Evolutionary conservation across 2,888 invertebrate genomes (phyloP).

Genomic region (Notodonta ziczac): DNA sequence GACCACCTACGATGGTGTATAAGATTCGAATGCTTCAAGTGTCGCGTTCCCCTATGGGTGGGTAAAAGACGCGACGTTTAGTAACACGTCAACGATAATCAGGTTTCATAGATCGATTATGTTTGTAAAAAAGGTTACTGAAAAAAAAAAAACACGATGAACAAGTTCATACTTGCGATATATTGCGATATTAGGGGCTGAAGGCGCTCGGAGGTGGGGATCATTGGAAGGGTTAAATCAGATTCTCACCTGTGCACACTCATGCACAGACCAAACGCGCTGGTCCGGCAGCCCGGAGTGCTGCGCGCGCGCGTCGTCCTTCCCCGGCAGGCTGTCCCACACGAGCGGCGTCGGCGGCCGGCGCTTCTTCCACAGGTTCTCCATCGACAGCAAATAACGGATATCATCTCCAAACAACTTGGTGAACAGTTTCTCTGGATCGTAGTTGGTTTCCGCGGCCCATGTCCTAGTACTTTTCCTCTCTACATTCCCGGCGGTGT

Average conservation of each 20-base stretch:
- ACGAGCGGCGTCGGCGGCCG: conserved; percentile 92
- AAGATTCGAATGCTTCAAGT: too few species aligned
- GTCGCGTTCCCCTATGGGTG: too few species aligned
- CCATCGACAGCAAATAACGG: conserved; percentile 96
- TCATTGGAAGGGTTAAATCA: too few species aligned
- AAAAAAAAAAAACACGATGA: too few species aligned
- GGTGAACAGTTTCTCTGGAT: conserved; percentile 93
- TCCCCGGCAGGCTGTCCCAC: conserved; percentile 87
- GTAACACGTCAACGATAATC: too few species aligned
- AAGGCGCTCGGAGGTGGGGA: too few species aligned
- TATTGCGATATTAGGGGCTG: too few species aligned
- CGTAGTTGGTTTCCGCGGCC: conserved; percentile 93
- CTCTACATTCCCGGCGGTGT: conserved; percentile 79
- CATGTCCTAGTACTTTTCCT: conserved; percentile 92
- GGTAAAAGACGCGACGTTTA: too few species aligned
- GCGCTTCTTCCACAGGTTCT: conserved; percentile 97
- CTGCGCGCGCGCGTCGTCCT: conserved; percentile 71
- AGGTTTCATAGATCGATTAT: too few species aligned
- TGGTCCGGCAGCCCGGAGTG: conserved; percentile 88
- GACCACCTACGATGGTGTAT: too few species aligned
- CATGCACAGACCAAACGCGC: conserved; percentile 90
- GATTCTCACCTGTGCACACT: conserved; percentile 85
- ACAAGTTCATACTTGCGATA: too few species aligned
- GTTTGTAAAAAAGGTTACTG: too few species aligned
- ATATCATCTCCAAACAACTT: conserved; percentile 98